Conservation (phyloP, 2,888 invertebrate species). For the Vannuccia rotundouncinata region DNA sequence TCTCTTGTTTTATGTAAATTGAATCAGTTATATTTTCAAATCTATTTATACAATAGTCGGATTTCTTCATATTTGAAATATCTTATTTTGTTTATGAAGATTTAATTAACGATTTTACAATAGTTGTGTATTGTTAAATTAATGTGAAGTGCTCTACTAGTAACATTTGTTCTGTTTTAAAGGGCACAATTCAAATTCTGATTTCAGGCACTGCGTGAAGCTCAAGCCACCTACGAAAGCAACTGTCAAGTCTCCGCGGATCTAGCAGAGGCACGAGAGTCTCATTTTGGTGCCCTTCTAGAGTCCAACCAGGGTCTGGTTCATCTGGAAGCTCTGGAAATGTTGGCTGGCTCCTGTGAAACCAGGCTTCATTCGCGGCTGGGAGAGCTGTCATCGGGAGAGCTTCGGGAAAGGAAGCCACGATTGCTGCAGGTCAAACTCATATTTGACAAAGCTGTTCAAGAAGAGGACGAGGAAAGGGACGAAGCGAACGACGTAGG, state of each 20-base stretch:
- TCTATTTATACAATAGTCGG: no score
- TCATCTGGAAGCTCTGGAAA: slow-evolving; percentile 4
- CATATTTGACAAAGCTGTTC: neutral
- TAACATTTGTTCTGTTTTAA: no score
- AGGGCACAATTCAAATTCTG: no score
- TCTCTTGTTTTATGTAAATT: no score
- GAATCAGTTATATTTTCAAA: no score
- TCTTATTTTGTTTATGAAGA: no score
- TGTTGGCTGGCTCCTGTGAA: neutral
- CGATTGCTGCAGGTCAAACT: neutral
- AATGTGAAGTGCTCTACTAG: no score
- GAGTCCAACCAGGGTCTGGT: neutral
- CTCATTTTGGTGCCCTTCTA: neutral
- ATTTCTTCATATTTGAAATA: no score
- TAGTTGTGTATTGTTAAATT: no score
- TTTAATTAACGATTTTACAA: no score
- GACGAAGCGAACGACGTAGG: neutral
- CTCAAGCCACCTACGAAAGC: neutral
- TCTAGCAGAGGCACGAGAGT: neutral
- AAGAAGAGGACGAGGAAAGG: neutral
- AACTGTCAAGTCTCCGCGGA: neutral
- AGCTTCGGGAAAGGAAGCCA: neutral
- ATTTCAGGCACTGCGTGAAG: slow-evolving; percentile 8
- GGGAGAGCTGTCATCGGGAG: neutral
- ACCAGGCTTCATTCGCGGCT: neutral